Evolutionary conservation across 2,888 invertebrate genomes (phyloP), one percentile per base, ranked within the genome.

Genomic region (Synanthedon myopaeformis): DNA sequence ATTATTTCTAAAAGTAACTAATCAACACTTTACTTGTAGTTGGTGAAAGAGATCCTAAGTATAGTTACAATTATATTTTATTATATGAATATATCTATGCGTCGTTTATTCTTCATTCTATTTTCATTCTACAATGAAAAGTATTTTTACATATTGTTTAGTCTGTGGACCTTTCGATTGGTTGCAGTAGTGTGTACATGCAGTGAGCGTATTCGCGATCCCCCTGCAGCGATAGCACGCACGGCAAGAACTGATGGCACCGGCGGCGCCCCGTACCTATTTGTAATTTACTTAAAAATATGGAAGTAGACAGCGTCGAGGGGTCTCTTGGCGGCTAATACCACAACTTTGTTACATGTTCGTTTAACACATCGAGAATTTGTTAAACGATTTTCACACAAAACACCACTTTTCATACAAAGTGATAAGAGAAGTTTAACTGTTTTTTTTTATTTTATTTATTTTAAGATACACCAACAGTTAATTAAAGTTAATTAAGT

Each of bases 231-330:
- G 86, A 87, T 87, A 85, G 67, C 82, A 79, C 77, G 78, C 85
- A 86, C 85, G 85, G 81, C 78, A 81, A 57, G 68, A 70, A 73
- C 73, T 72, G 79, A 81, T 78, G 80, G 75, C 69, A 73, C 74
- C 69, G 68, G 65, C 60, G 65, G 59, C 65, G 62, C 61, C 61
- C 66, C 65, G 62, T 66, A 76, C 74, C 72, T 57, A 57, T 86
- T 85, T 82, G 85, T 86, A 86, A 85, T 86, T 84, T 84, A 85
- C 80, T 82, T 79, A 79, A 86, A 86, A 86, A 86, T 85, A 85
- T 84, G 77, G 77, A 70, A 64, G 62, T 63, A 80, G 83, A 85
- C 84, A 83, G 77, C 72, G 69, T 35, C 35, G 63, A 61, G 70
- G 70, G 70, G 65, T 70, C 74, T 70, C 73, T 72, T 71, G 65